A percentile compares a stretch with the other conserved stretches of the same genome.
These are phyloP conservation scores for Lerista edwardsae DNA, from an alignment of 2,797 vertebrate genomes.

Conservation along the genomic window DNA sequence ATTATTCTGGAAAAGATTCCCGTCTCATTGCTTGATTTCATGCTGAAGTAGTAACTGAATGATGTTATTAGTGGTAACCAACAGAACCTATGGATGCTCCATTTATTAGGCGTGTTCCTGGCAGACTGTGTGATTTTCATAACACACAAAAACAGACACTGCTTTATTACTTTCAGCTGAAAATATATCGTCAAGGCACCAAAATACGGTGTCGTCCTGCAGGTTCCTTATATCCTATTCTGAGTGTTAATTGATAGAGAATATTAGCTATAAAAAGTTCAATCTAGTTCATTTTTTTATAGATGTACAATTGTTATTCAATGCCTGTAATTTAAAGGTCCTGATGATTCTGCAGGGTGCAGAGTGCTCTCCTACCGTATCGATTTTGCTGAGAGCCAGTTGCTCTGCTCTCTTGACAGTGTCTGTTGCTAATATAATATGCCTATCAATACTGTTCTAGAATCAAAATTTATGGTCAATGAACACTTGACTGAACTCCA, in stretches of 20 bases:
- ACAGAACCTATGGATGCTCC: not conserved
- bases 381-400: not conserved
- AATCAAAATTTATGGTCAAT: conserved; percentile 13
- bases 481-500: not conserved
- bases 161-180: not conserved
- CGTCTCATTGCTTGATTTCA: not conserved
- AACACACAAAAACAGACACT: not conserved
- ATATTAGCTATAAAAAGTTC: not conserved
- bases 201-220: not conserved
- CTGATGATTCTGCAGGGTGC: not conserved
- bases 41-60: not conserved
- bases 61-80: not conserved
- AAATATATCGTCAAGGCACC: not conserved
- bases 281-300: not conserved
- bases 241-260: not conserved
- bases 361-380: not conserved
- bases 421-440: not conserved
- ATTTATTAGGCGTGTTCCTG: not conserved
- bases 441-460: not conserved
- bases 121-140: not conserved
- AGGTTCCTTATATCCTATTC: not conserved
- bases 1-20: not conserved
- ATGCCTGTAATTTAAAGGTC: not conserved
- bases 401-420: not conserved
- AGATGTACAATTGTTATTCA: not conserved